Percentiles rank a stretch among this genome's conserved stretches.
phyloP scores from a whole-genome alignment of 2,113 vertebrate species.

The Salvelinus sp. region DNA sequence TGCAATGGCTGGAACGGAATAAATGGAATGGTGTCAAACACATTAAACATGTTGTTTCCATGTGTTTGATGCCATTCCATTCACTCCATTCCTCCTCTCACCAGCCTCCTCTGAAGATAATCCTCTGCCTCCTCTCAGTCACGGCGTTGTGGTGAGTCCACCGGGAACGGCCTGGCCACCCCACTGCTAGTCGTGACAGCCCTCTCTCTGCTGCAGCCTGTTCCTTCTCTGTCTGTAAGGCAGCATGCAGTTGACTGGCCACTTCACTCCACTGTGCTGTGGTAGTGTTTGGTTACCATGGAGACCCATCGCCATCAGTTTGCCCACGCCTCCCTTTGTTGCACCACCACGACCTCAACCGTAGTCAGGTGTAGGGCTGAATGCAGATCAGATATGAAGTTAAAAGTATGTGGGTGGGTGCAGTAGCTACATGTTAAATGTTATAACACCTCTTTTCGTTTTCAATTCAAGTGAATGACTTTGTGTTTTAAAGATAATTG shows the following conservation, averaged over 20 bases:
- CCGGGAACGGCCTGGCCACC: background rate
- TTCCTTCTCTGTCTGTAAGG: background rate
- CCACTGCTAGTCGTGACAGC: background rate
- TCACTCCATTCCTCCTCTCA: background rate
- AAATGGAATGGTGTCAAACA: too few relatives aligned
- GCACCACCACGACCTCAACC: background rate
- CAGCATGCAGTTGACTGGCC: background rate
- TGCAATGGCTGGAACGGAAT: too few relatives aligned
- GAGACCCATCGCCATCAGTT: conserved; percentile 24
- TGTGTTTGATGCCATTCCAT: too few relatives aligned
- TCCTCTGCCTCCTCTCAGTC: background rate
- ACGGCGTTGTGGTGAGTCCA: background rate
- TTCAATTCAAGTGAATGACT: too few relatives aligned
- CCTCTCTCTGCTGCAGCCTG: background rate
- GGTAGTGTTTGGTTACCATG: conserved; percentile 35
- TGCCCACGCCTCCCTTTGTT: conserved; percentile 16
- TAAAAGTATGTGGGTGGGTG: background rate
- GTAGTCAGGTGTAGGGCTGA: background rate
- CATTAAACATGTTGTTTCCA: too few relatives aligned
- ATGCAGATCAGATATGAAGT: background rate
- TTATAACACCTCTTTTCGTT: too few relatives aligned
- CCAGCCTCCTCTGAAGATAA: background rate
- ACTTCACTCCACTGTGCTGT: background rate
- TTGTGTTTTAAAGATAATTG: too few relatives aligned
- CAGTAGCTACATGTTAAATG: too few relatives aligned